Evolutionary conservation across 35 echinoderm and acorn worm genomes (phyloP).

Genomic region (Ptychodera flava): DNA sequence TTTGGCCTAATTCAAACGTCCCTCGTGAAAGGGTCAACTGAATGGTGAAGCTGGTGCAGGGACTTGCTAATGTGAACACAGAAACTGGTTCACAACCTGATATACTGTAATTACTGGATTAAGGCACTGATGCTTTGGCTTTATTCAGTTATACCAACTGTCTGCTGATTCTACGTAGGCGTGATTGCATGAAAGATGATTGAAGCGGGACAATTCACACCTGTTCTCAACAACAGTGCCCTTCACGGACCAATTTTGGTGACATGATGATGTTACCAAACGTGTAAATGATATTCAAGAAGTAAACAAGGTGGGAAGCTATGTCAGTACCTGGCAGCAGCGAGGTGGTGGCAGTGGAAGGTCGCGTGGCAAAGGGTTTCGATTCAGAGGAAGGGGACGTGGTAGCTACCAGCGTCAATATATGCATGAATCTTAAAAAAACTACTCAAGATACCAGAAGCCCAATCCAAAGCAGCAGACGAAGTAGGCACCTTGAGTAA

Average conservation of each 20-base stretch:
- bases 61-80: not conserved
- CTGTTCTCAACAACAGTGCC: slow-evolving; percentile 15
- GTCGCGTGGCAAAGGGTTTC: not conserved
- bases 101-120: not conserved
- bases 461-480: slow-evolving; percentile 22
- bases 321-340: slow-evolving; percentile 13
- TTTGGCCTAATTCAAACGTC: too few species aligned
- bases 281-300: slow-evolving; percentile 25
- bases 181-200: too few species aligned
- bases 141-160: not conserved
- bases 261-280: slow-evolving; percentile 32
- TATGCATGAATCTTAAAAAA: too few species aligned
- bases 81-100: too few species aligned
- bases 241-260: slow-evolving; percentile 17
- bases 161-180: too few species aligned
- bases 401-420: slow-evolving; percentile 12
- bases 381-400: too few species aligned
- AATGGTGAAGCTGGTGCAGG: too few species aligned
- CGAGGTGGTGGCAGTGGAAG: too few species aligned
- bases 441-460: not conserved
- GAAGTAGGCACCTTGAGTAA: slow-evolving; percentile 3
- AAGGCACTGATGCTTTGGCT: slow-evolving; percentile 13
- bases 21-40: too few species aligned
- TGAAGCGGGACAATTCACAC: slow-evolving; percentile 30
- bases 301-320: slow-evolving; percentile 10